Evolutionary conservation across 2,113 vertebrate genomes (phyloP).

Genomic region (Myiopsitta monachus): DNA sequence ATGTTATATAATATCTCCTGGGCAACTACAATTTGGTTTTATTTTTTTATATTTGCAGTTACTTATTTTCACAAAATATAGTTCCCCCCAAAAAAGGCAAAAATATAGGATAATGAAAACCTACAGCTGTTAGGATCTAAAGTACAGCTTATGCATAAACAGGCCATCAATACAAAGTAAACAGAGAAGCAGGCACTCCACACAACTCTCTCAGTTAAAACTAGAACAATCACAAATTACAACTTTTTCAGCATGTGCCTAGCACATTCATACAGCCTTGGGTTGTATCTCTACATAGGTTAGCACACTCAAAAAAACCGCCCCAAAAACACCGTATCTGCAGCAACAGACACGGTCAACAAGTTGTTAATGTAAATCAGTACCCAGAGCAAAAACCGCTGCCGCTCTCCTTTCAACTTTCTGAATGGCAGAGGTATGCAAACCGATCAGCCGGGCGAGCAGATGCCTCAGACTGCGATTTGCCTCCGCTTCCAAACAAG

Average conservation of each 20-base stretch:
- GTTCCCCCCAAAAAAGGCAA: not conserved
- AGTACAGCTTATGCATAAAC: not conserved
- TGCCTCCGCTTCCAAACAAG: not conserved
- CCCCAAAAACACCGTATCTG: not conserved
- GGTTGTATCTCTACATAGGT: fast-evolving
- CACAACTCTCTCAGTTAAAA: not conserved
- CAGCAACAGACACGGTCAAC: slow-evolving; percentile 10
- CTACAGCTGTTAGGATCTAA: not conserved
- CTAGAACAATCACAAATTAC: not conserved
- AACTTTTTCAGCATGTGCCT: not conserved
- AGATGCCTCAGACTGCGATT: not conserved
- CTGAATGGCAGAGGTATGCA: not conserved
- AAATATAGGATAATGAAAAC: not conserved
- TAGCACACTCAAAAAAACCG: not conserved
- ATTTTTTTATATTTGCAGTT: not conserved
- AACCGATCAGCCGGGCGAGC: not conserved
- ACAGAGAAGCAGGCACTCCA: not conserved
- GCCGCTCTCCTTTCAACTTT: not conserved
- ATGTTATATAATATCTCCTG: not conserved
- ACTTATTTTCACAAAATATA: not conserved
- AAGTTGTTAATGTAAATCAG: slow-evolving; percentile 4
- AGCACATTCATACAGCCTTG: not conserved
- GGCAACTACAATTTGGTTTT: not conserved
- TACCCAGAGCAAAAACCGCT: not conserved
- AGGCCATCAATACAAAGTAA: not conserved